phyloP scores from a whole-genome alignment of 2,797 vertebrate species.

The Cryptoblepharus egeriae region DNA sequence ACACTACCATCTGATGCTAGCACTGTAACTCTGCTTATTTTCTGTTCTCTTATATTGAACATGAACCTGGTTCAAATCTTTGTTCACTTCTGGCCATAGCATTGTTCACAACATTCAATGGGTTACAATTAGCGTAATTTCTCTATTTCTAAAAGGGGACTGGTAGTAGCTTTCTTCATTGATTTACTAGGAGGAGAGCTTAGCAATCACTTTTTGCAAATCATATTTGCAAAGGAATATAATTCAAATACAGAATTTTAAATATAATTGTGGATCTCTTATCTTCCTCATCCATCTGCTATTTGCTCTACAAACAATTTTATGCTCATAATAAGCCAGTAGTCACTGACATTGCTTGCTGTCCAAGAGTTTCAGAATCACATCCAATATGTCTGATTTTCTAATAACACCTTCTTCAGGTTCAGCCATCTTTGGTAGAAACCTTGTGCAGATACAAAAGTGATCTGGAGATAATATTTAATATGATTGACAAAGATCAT shows the following conservation, averaged over 20 bases:
- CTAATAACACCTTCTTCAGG: conserved; percentile 77
- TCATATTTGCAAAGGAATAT: background rate
- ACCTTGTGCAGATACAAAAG: conserved; percentile 91
- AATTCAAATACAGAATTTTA: background rate
- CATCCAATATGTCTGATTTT: conserved; percentile 47
- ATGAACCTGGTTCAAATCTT: background rate
- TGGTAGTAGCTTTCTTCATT: background rate
- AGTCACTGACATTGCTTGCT: background rate
- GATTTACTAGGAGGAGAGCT: background rate
- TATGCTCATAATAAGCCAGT: no score
- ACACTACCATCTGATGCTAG: background rate
- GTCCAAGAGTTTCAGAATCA: conserved; percentile 10
- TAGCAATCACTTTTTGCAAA: background rate
- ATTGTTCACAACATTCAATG: background rate
- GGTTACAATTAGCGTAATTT: no score
- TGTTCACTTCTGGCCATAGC: background rate
- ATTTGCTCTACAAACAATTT: no score
- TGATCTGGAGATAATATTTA: conserved; percentile 94
- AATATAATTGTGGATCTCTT: background rate
- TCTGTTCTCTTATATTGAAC: background rate
- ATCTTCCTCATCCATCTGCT: no score
- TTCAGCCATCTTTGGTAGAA: conserved; percentile 86
- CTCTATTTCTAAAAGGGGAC: background rate
- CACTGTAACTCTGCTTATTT: background rate
- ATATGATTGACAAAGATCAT: conserved; percentile 93